Base-by-base conservation (phyloP, 2,797 vertebrate genomes). In the Rhodeus uyekii region DNA sequence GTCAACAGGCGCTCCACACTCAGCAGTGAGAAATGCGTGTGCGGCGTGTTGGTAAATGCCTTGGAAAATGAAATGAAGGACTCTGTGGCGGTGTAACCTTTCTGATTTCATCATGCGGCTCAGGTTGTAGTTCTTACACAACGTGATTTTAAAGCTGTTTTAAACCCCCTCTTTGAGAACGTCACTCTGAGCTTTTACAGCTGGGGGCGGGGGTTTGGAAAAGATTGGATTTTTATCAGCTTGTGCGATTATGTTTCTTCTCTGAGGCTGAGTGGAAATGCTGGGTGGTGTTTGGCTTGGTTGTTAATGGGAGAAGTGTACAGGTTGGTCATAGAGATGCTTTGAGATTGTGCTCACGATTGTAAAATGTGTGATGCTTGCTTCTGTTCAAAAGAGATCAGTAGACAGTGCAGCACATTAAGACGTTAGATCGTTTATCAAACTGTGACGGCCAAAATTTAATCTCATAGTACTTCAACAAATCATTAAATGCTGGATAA, bases 151-250 rank as follows among this genome's bases (percentile, higher is more conserved):
- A 58, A 83, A 81, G 75, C 78, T 82, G 81, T 77, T 81, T 86
- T 85, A 87, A 88, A 63, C 77, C 61, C 58, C 71, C 69, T 85
- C 50, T 82, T 55, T 46, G 76, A 65, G 63, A 50, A 64, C 80
- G 63, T 83, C 76, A 65, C 55, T 81, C 76, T 18, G 6, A 63
- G 36, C 68, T 76, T 85, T 84, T 86, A 81, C 73, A 71, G 75
- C 80, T 78, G 76, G 48, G 67, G 72, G 55, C 1, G 48, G 76
- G 24, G 72, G 55, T 42, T 76, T 77, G 71, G 74, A 73, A 81
- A 64, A 78, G 73, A 81, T 85, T 81, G 74, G 38, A 85, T 86
- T 85, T 82, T 79, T 87, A 87, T 87, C 86, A 83, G 86, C 83
- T 76, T 83, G 38, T 81, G 73, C 32, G 36, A 83, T 84, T 86